Evolutionary conservation across 2,888 invertebrate genomes (phyloP), one percentile per base, ranked within the genome.

Genomic region (Tromatobia lineatoria): DNA sequence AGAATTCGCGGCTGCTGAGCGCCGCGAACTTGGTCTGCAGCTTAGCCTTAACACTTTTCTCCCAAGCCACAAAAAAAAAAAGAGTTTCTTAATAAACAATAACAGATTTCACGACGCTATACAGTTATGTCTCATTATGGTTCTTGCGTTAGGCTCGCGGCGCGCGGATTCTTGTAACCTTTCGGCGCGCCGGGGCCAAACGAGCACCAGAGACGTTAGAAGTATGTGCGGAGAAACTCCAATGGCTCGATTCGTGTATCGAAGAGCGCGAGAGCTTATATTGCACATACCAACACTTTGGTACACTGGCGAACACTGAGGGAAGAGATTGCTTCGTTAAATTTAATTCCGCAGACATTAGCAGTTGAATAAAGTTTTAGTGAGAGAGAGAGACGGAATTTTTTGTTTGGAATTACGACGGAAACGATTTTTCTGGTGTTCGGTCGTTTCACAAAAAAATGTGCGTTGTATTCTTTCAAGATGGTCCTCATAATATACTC

Each of bases 101-200:
- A 88, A 87, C 83, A 87, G 80, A 86, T 87, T 88, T 86, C 85
- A 88, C 85, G 85, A 88, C 79, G 59, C 75, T 79, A 80, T 88
- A 88, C 88, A 88, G 87, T 88, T 88, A 88, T 86, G 82, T 88
- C 85, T 76, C 88, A 88, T 88, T 88, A 88, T 66, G 71, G 57
- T 88, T 88, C 85, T 88, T 87, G 82, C 85, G 45, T 54, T 61
- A 57, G 57, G 73, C 50, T 25, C 34, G n/a, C 69, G 59, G 59
- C 45, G 71, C 47, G 74, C 67, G 29, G 57, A 70, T 85, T 85
- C 71, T 86, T 82, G 71, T 82, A 18, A 66, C 18, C 84, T 81
- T 71, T 80, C 69, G 45, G 77, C 59, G 15, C 23, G 25, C 18
- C 38, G 61, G 61, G 34, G 23, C 18, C 23, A 42, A 71, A 20